Conservation (phyloP, 2,113 vertebrate genomes). For the Xenopus laevis region DNA sequence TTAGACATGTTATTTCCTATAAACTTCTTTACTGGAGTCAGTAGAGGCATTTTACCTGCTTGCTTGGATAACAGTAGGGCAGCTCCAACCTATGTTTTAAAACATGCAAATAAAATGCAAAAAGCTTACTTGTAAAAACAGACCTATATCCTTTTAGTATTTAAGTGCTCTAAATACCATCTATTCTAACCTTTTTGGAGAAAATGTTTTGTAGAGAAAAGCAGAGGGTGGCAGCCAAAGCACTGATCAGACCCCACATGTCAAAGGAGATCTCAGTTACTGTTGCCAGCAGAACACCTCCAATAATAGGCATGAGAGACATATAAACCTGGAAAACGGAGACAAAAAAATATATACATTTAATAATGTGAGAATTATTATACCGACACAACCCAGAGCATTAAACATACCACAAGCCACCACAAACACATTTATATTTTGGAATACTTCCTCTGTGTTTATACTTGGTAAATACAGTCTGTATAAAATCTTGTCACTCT, state of each 20-base stretch:
- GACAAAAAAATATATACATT: not conserved
- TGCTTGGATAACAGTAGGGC: no score
- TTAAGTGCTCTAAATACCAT: not conserved
- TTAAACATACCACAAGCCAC: no score
- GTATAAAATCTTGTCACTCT: no score
- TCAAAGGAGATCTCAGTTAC: slow-evolving; percentile 92
- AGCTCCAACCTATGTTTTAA: not conserved
- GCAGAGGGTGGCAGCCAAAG: slow-evolving; percentile 90
- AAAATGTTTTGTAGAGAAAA: slow-evolving; percentile 98
- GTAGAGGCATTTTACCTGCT: no score
- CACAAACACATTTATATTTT: no score
- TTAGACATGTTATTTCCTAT: no score
- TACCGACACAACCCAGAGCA: no score
- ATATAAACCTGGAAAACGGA: slow-evolving; percentile 76
- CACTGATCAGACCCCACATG: slow-evolving; percentile 88
- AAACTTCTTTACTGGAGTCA: no score
- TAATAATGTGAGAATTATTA: no score
- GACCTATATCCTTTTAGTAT: not conserved
- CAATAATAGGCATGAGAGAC: slow-evolving; percentile 93
- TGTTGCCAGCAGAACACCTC: slow-evolving; percentile 90
- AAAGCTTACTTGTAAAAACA: not conserved
- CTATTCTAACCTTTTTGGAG: slow-evolving; percentile 86
- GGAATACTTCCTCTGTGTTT: no score
- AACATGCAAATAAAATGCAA: not conserved
- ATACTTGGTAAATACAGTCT: no score